phyloP scores from a whole-genome alignment of 2,797 vertebrate species.

The Neolamprologus multifasciatus region DNA sequence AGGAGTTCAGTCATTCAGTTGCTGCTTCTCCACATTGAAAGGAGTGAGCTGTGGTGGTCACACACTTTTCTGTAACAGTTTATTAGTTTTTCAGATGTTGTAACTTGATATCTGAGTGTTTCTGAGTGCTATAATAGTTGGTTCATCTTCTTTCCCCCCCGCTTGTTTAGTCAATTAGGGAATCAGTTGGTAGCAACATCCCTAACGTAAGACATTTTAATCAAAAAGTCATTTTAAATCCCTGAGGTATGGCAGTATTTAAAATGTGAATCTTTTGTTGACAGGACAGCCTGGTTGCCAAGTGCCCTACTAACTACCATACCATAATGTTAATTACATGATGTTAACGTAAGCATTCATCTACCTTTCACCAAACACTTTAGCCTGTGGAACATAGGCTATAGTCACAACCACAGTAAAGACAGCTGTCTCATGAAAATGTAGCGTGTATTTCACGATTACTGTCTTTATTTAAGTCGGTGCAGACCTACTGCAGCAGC shows the following conservation, averaged over 20 bases:
- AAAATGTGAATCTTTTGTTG: background rate
- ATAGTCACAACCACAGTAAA: fast-evolving
- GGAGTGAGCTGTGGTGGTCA: background rate
- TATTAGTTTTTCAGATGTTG: background rate
- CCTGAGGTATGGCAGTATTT: background rate
- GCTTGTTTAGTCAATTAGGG: background rate
- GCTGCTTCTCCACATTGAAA: background rate
- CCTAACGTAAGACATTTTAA: background rate
- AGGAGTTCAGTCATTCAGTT: background rate
- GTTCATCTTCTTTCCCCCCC: fast-evolving
- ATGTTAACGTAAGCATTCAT: background rate
- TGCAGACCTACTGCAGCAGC: background rate
- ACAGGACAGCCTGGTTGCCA: background rate
- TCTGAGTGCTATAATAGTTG: background rate
- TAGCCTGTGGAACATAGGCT: background rate
- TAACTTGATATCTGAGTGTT: background rate
- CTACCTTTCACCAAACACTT: background rate
- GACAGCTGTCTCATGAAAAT: background rate
- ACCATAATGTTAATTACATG: background rate
- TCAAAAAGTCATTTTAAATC: background rate
- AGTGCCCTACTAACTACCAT: background rate
- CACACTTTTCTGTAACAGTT: background rate
- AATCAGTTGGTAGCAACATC: background rate
- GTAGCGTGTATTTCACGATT: background rate
- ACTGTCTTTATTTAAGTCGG: background rate